These are phyloP conservation scores for Drosophila bipectinata DNA, from an alignment of 1,140 invertebrate genomes.

Conservation along the genomic window DNA sequence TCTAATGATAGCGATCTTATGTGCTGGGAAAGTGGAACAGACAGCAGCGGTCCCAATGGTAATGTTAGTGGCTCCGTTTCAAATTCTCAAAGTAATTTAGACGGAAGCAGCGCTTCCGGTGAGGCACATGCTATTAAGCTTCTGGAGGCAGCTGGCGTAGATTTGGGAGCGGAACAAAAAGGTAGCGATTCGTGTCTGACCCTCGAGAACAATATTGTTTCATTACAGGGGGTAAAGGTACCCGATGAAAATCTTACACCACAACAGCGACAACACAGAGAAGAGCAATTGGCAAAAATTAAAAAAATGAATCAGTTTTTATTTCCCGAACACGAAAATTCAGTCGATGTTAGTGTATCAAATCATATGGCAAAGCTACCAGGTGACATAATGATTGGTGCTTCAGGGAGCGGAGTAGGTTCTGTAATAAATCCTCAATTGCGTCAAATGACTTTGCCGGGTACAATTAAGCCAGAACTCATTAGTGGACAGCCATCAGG, in stretches of 20 bases:
- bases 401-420: constrained; percentile 17
- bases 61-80: background rate
- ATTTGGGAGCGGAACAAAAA: constrained; percentile 49
- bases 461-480: constrained; percentile 46
- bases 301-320: constrained; percentile 96
- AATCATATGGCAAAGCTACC: constrained; percentile 34
- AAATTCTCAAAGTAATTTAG: constrained; percentile 39
- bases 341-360: constrained; percentile 6
- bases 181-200: constrained; percentile 36
- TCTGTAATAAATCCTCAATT: constrained; percentile 51
- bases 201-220: constrained; percentile 84
- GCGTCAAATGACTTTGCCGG: constrained; percentile 44
- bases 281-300: constrained; percentile 95
- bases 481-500: constrained; percentile 10
- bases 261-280: constrained; percentile 96
- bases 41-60: background rate
- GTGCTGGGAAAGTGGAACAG: constrained; percentile 69
- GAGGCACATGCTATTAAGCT: constrained; percentile 62
- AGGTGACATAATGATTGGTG: constrained; percentile 53
- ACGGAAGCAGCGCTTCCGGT: constrained; percentile 13
- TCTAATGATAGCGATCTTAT: constrained; percentile 67
- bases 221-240: constrained; percentile 92
- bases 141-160: constrained; percentile 64
- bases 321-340: constrained; percentile 89
- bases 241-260: constrained; percentile 98